Evolutionary conservation across 2,888 invertebrate genomes (phyloP), one percentile per base, ranked within the genome.

Genomic region (Agriopis marginaria): DNA sequence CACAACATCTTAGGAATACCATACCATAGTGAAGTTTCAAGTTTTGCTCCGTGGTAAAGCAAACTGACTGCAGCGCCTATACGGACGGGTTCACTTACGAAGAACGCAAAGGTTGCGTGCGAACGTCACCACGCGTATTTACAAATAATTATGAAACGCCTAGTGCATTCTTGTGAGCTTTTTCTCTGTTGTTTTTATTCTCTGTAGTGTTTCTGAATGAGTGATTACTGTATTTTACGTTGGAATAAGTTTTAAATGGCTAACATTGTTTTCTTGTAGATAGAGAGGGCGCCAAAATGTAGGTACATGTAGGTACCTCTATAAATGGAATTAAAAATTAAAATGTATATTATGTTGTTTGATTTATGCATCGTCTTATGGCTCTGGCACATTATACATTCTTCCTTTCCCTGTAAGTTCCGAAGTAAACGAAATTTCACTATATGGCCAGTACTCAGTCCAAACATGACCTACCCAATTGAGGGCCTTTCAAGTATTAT

Each of bases 231-330:
- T 55, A 56, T 42, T 32, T 59, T 65, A 56, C 45, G 59, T 73
- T 47, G 51, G 40, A 69, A 11, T 68, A 59, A 68, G 67, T 70
- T 71, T 72, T 80, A 82, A 80, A 83, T 85, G 81, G 85, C 84
- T 86, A 85, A 85, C 82, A 72, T 67, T 80, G 40, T 63, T 66
- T 79, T 82, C 75, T 81, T 84, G 81, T 89, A 85, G 82, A 85
- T 83, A 85, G 79, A 56, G 44, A 75, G 75, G 72, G 71, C 63
- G 71, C 81, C 77, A 77, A 79, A 81, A 76, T 72, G 45, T 83
- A 82, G 89, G 87, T 89, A 88, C 85, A 76, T 82, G 85, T n/a
- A n/a, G n/a, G n/a, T 88, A 89, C 90, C 89, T 85, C 85, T 76
- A 88, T 89, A 89, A 91, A 91, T 86, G 81, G 82, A 88, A 86